Evolutionary conservation across 1,140 invertebrate species (phyloP), one percentile per base, ranked within the genome.

Genomic region (Stegodyphus dumicola): DNA sequence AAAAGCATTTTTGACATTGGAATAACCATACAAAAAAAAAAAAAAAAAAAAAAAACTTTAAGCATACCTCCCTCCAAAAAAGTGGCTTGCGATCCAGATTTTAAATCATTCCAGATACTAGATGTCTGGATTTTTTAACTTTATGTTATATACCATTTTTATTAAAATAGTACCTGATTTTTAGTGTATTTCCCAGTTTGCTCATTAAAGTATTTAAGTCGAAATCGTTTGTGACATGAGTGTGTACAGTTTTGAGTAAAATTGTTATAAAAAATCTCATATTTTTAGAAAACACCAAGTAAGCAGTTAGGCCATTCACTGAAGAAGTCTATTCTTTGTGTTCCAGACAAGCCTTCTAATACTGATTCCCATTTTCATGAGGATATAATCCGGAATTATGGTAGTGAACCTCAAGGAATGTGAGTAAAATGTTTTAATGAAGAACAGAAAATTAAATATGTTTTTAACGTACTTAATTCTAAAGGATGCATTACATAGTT

Each of bases 291-390:
- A 89, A 93, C 92, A 18, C 91, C 92, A 67, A 91, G 92, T 6
- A 93, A 93, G 88, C 93, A 93, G 88, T 88, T 99, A 87, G 96
- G 97, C 60, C 96, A 98, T 91, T 97, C 97, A 11, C 92, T 99
- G 85, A 94, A 97, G 88, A 99, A 99, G 90, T 99, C 97, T 87
- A 97, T 99, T 90, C 95, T 97, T 89, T 99, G 98, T 92, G 96
- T 98, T 87, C 98, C 97, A 94, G 86, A 87, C 17, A 87, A 87
- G 49, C 67, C 64, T 51, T n/a, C 75, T 13, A 67, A 49, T 76
- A 17, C 54, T 33, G 92, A 97, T 88, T 96, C 95, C 86, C 92
- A 95, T 89, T 97, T 96, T 91, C 95, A 95, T 7, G 95, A 97
- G 88, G 95, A 96, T 88, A 97, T 97, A 6, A 96, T 98, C 91